Conservation (phyloP, 2,113 vertebrate genomes). For the Cryptotis parvus region DNA sequence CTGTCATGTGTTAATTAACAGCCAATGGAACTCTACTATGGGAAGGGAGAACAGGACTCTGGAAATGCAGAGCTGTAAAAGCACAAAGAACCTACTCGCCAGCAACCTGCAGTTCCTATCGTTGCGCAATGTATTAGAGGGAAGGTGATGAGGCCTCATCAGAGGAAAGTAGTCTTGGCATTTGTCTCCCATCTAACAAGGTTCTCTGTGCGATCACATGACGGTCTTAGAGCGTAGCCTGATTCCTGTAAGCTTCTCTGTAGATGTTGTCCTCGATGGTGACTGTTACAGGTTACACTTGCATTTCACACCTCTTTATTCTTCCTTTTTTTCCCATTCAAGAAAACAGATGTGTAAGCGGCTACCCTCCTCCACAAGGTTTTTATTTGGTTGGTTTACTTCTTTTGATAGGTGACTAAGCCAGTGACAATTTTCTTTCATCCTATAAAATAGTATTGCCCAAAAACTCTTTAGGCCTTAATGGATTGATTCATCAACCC, state of each 20-base stretch:
- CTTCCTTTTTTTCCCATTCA: background rate
- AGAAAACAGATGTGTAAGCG: background rate
- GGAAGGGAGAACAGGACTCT: background rate
- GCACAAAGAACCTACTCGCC: background rate
- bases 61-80: background rate
- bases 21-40: background rate
- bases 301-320: background rate
- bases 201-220: rapidly evolving
- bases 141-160: background rate
- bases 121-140: background rate
- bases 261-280: background rate
- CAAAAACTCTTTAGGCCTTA: background rate
- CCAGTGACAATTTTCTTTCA: background rate
- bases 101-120: background rate
- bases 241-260: background rate
- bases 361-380: background rate
- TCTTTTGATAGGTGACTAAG: background rate
- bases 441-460: background rate
- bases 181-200: too few relatives aligned
- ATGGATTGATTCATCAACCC: background rate
- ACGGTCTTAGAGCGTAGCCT: background rate
- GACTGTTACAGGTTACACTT: background rate
- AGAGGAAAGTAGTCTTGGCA: rapidly evolving
- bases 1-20: background rate
- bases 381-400: constrained; percentile 13